Evolutionary conservation across 2,113 vertebrate species (phyloP).

Genomic region (Telmatochromis sp.): DNA sequence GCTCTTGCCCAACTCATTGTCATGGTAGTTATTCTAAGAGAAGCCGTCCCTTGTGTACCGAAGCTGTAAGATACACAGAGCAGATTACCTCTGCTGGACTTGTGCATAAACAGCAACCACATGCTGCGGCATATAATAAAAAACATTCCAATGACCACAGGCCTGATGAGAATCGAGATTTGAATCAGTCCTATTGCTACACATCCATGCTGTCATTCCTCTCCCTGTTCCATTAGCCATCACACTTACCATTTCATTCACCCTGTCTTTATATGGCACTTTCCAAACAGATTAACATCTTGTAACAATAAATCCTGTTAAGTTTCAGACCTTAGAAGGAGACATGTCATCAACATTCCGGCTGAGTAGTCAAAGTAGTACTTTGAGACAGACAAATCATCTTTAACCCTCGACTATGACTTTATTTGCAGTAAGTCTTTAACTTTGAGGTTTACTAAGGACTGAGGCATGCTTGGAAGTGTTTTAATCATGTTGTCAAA

Average conservation of each 20-base stretch:
- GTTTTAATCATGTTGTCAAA: background rate
- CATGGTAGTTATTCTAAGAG: constrained; percentile 9
- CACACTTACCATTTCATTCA: background rate
- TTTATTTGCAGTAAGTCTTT: background rate
- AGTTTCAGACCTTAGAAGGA: background rate
- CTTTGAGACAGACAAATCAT: background rate
- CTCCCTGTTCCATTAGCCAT: background rate
- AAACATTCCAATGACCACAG: constrained; percentile 48
- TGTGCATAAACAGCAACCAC: constrained; percentile 54
- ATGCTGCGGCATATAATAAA: constrained; percentile 52
- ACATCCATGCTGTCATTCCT: constrained; percentile 12
- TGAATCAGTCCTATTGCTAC: constrained; percentile 18
- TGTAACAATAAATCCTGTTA: background rate
- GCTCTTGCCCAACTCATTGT: constrained; percentile 23
- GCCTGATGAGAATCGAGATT: constrained; percentile 36
- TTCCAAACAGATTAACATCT: background rate
- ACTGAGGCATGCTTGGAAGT: background rate
- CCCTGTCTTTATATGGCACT: background rate
- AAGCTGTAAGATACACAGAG: constrained; percentile 30
- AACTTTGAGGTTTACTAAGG: background rate
- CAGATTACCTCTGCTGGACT: constrained; percentile 42
- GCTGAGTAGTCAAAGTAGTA: background rate
- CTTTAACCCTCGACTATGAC: background rate
- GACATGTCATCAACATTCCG: background rate
- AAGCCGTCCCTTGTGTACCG: constrained; percentile 6